Conservation (phyloP, 2,888 invertebrate genomes). For the Ectobius pallidus region DNA sequence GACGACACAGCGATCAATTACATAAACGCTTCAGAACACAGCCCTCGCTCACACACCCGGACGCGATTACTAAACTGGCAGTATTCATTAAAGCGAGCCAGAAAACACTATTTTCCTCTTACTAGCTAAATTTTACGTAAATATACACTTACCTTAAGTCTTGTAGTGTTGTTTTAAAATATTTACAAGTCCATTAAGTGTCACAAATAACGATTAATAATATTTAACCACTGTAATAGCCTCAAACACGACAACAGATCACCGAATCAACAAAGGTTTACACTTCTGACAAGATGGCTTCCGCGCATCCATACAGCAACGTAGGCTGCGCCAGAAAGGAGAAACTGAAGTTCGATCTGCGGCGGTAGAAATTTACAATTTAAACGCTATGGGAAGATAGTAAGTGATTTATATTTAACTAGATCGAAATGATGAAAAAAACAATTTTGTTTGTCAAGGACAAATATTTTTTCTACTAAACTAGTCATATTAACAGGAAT, state of each 20-base stretch:
- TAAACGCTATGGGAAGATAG: too few species aligned
- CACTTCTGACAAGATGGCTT: slow-evolving; percentile 56
- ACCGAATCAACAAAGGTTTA: slow-evolving; percentile 57
- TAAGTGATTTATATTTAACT: too few species aligned
- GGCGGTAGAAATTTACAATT: neutral
- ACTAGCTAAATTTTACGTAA: neutral
- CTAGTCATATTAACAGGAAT: too few species aligned
- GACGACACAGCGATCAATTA: slow-evolving; percentile 23
- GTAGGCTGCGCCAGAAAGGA: slow-evolving; percentile 31
- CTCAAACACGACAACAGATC: slow-evolving; percentile 55
- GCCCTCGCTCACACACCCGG: slow-evolving; percentile 5
- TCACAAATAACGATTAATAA: slow-evolving; percentile 4
- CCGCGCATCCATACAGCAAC: slow-evolving; percentile 43
- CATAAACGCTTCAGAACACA: slow-evolving; percentile 24
- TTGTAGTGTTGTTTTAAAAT: neutral
- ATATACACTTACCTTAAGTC: slow-evolving; percentile 25
- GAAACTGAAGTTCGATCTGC: slow-evolving; percentile 40
- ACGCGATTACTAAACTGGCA: slow-evolving; percentile 6
- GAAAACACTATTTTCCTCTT: slow-evolving; percentile 16
- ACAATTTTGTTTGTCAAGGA: too few species aligned
- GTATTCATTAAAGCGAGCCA: neutral
- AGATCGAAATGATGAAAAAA: too few species aligned
- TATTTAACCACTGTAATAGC: slow-evolving; percentile 44
- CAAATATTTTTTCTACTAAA: neutral
- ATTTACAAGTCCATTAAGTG: slow-evolving; percentile 1